Evolutionary conservation across 2,797 vertebrate species (phyloP), one percentile per base, ranked within the genome.

Genomic region (Sphaeramia orbicularis): DNA sequence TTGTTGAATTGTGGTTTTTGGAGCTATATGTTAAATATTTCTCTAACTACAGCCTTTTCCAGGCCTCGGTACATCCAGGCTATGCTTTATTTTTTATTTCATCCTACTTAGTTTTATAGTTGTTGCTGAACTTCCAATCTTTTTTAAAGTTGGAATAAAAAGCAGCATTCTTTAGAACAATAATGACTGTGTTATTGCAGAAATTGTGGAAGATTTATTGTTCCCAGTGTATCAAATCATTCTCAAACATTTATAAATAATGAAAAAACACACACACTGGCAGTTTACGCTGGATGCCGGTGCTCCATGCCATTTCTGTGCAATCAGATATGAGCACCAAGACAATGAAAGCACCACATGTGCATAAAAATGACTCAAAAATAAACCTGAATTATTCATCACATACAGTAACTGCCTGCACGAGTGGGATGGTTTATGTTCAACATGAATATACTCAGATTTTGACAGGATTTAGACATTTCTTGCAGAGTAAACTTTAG

Each of bases 1-100:
- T 91, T 89, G 81, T 84, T 87, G 83, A 92, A 88, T 74, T 92
- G 56, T 55, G 85, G 90, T 92, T 94, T 92, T 86, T 16, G 45
- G 18, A 36, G 47, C 48, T 57, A 52, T 48, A 71, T n/a, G 10
- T 72, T 58, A 58, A 67, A 77, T 42, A 45, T 51, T 68, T 75
- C 44, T 70, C 52, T 45, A 58, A 60, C 40, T 54, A 51, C 24
- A 49, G 40, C 37, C 14, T 64, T 81, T 65, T 59, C 35, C 50
- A 62, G 6, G 16, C 47, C n/a, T 66, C 10, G 74, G 43, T 11
- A 9, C 30, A 48, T 71, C 53, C 2, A 40, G 35, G 27, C 12
- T 24, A 27, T 32, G 30, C 19, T 65, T 62, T 10, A 13, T 71
- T 65, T 52, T 64, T 27, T 7, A 7, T 49, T 60, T 35, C 19